These are phyloP conservation scores for Protonemura montana DNA, from an alignment of 2,888 invertebrate genomes.

Conservation along the genomic window DNA sequence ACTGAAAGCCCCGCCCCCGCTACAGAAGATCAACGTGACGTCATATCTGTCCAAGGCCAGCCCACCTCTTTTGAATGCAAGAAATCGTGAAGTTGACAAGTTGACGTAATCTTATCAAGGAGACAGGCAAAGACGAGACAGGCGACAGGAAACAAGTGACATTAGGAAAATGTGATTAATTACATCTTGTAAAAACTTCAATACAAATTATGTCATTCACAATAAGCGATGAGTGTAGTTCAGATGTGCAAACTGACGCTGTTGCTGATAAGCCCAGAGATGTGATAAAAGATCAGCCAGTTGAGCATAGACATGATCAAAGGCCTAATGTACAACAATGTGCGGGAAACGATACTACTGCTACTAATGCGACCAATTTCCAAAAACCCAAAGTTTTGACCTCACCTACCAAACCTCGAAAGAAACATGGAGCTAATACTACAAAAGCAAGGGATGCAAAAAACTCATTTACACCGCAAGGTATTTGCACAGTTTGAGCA, in stretches of 20 bases:
- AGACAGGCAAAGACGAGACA: too few species aligned
- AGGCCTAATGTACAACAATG: not conserved
- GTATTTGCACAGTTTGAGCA: too few species aligned
- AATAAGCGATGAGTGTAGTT: not conserved
- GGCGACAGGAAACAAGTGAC: not conserved
- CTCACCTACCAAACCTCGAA: not conserved
- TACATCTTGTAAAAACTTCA: not conserved
- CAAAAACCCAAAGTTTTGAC: not conserved
- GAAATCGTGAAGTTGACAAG: not conserved
- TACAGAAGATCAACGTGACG: not conserved
- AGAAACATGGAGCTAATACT: not conserved
- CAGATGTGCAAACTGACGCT: slow-evolving; percentile 1
- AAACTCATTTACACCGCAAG: not conserved
- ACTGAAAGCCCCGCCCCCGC: too few species aligned
- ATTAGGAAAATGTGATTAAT: not conserved
- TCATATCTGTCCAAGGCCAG: not conserved
- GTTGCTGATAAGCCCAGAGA: slow-evolving; percentile 22
- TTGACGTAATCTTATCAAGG: not conserved
- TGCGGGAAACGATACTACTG: not conserved
- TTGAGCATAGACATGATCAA: not conserved
- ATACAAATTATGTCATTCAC: not conserved
- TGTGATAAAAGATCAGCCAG: not conserved
- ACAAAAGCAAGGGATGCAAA: not conserved
- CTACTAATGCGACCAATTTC: not conserved
- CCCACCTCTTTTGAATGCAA: slow-evolving; percentile 12